These are phyloP conservation scores for Drosophila demipolita DNA, from an alignment of 2,888 invertebrate species.

Conservation along the genomic window DNA sequence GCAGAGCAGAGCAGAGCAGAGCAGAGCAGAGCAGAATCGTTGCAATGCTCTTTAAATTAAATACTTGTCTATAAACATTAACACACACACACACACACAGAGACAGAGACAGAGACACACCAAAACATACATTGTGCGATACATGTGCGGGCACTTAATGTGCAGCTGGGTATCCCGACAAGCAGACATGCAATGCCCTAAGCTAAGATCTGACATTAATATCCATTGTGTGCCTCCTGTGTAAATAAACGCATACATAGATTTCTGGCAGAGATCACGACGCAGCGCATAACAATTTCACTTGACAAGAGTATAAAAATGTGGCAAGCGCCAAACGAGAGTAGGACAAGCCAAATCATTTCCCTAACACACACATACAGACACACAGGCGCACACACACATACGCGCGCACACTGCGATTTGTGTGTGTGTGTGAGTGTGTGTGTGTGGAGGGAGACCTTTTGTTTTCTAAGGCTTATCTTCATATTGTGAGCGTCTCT, in stretches of 20 bases:
- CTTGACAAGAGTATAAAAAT: constrained; percentile 62
- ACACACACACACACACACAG: no score
- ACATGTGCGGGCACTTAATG: constrained; percentile 17
- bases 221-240: constrained; percentile 30
- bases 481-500: constrained; percentile 73
- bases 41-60: constrained; percentile 25
- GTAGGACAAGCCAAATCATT: constrained; percentile 70
- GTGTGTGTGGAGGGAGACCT: constrained; percentile 33
- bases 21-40: neutral
- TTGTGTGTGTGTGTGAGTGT: neutral
- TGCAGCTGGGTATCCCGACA: constrained; percentile 17
- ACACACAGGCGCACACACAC: constrained; percentile 8
- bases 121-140: no score
- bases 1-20: no score
- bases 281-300: constrained; percentile 52
- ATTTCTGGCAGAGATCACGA: constrained; percentile 40
- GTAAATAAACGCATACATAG: constrained; percentile 15
- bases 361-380: constrained; percentile 38
- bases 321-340: constrained; percentile 61
- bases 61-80: constrained; percentile 4
- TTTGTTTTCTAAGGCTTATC: constrained; percentile 77
- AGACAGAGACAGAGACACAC: no score
- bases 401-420: constrained; percentile 2
- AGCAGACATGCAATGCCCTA: constrained; percentile 28
- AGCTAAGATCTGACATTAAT: constrained; percentile 40